phyloP scores from a whole-genome alignment of 2,113 vertebrate genomes.

The Chaetodon auriga region DNA sequence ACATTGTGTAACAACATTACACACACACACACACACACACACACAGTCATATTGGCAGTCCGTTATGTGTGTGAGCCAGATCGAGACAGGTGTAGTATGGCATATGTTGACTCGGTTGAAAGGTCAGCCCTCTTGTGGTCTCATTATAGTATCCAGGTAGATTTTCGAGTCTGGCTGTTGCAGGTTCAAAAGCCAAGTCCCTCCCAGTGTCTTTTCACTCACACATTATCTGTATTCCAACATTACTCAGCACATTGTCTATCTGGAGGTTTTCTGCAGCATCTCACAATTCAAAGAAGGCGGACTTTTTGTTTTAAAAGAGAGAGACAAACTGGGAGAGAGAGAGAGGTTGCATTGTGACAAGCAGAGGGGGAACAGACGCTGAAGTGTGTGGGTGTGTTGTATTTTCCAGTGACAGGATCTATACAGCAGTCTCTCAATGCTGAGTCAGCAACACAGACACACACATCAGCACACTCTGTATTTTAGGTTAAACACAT shows the following conservation, averaged over 20 bases:
- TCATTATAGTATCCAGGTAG: conserved; percentile 70
- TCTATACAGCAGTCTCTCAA: conserved; percentile 24
- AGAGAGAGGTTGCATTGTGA: background rate
- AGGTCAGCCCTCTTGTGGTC: conserved; percentile 71
- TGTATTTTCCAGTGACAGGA: conserved; percentile 35
- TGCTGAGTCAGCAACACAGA: conserved; percentile 33
- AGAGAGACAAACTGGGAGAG: background rate
- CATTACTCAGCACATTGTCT: background rate
- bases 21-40: background rate
- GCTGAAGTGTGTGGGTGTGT: background rate
- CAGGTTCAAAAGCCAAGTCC: conserved; percentile 42
- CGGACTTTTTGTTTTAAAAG: background rate
- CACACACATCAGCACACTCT: background rate
- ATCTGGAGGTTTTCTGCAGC: background rate
- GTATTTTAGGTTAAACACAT: background rate
- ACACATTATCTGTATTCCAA: conserved; percentile 6
- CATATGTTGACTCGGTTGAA: conserved; percentile 71
- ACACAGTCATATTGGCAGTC: conserved; percentile 3
- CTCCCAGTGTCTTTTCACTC: conserved; percentile 16
- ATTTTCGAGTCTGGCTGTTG: conserved; percentile 35
- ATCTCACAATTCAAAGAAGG: conserved; percentile 1
- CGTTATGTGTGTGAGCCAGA: conserved; percentile 17
- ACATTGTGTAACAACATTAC: background rate
- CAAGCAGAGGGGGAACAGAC: background rate
- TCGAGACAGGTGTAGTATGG: conserved; percentile 38